Evolutionary conservation across 2,113 vertebrate species (phyloP).

Genomic region (Xiphorhynchus elegans): DNA sequence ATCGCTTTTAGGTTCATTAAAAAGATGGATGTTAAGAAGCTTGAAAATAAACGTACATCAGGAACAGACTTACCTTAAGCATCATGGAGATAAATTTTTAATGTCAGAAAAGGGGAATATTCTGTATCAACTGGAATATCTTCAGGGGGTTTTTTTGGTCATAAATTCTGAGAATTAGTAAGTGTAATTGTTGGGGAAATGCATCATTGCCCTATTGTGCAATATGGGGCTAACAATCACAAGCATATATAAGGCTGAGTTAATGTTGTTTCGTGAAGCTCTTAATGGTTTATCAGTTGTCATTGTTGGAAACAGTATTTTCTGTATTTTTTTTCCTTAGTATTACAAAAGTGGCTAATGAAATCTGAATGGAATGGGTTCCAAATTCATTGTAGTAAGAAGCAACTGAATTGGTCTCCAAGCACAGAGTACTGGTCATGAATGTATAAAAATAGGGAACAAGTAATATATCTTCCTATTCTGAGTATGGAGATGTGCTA

Average conservation of each 20-base stretch:
- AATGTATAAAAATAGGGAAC: neutral
- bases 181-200: neutral
- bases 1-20: neutral
- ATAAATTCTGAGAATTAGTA: neutral
- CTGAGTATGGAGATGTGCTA: neutral
- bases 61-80: neutral
- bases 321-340: neutral
- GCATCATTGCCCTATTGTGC: neutral
- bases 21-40: neutral
- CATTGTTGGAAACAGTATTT: neutral
- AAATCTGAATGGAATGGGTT: neutral
- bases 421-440: neutral
- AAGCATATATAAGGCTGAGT: neutral
- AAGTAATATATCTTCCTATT: neutral
- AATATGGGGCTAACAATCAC: neutral
- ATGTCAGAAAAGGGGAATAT: neutral
- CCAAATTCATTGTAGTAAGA: neutral
- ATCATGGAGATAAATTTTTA: neutral
- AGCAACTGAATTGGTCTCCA: neutral
- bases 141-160: neutral
- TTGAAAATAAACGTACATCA: neutral
- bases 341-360: neutral
- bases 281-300: neutral
- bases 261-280: neutral
- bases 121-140: neutral